Evolutionary conservation across 2,888 invertebrate species (phyloP).

Genomic region (Marronus borbonicus): DNA sequence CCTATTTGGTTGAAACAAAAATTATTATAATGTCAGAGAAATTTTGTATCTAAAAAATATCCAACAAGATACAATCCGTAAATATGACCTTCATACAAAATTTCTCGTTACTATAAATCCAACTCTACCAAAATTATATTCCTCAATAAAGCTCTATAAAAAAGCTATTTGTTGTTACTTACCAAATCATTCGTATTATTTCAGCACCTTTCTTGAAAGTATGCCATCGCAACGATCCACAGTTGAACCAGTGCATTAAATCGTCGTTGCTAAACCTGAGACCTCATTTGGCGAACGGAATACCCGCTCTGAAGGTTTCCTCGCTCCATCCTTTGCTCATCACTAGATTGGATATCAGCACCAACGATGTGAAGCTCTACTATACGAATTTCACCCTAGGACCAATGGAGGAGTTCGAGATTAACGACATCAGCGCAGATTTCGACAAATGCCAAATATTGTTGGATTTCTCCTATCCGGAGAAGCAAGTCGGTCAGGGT

Average conservation of each 20-base stretch:
- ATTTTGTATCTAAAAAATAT: too few species aligned
- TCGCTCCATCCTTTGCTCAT: slow-evolving; percentile 67
- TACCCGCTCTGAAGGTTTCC: slow-evolving; percentile 68
- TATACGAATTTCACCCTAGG: neutral
- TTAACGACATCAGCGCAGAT: neutral
- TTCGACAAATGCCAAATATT: slow-evolving; percentile 16
- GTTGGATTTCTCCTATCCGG: neutral
- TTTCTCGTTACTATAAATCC: too few species aligned
- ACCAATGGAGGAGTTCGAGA: neutral
- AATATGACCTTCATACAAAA: too few species aligned
- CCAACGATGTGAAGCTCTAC: neutral
- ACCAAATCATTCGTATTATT: slow-evolving; percentile 20
- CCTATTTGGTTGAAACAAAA: too few species aligned
- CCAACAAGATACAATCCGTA: too few species aligned
- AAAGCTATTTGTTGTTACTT: too few species aligned
- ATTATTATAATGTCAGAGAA: too few species aligned
- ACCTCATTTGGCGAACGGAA: slow-evolving; percentile 67
- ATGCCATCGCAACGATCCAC: slow-evolving; percentile 68
- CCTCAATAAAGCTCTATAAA: too few species aligned
- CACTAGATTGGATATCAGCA: neutral
- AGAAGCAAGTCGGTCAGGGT: slow-evolving; percentile 9
- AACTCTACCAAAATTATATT: too few species aligned
- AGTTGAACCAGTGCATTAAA: slow-evolving; percentile 68
- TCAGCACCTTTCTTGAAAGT: slow-evolving; percentile 67
- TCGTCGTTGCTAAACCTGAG: slow-evolving; percentile 66